These are phyloP conservation scores for Cheumatopsyche charites DNA, from an alignment of 1,140 invertebrate genomes.

Conservation along the genomic window DNA sequence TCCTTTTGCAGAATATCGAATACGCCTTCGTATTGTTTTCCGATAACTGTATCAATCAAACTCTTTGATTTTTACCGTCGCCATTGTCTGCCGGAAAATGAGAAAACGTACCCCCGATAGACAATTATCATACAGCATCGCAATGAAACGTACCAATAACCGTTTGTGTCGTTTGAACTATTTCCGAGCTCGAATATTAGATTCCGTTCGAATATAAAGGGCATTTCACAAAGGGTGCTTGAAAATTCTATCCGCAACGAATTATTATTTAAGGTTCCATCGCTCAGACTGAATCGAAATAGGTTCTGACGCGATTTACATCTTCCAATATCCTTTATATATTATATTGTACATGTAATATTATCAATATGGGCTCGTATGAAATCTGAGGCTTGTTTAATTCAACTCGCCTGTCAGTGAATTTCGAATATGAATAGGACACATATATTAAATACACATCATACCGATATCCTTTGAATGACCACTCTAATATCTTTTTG, in stretches of 20 bases:
- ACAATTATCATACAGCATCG: no score
- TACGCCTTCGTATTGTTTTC: conserved; percentile 9
- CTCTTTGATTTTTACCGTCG: conserved; percentile 9
- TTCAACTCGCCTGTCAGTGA: conserved; percentile 22
- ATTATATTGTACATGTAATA: no score
- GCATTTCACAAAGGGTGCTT: conserved; percentile 1
- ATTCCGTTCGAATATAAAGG: neutral
- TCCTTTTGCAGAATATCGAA: conserved; percentile 19
- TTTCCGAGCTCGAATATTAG: no score
- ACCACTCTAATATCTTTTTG: no score
- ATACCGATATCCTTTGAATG: conserved; percentile 5
- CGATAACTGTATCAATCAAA: conserved; percentile 26
- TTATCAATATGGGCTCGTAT: conserved; percentile 11
- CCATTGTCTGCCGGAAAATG: no score
- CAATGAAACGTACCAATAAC: no score
- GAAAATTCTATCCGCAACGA: conserved; percentile 24
- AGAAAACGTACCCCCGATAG: no score
- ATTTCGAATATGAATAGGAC: conserved; percentile 21
- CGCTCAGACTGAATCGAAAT: conserved; percentile 21
- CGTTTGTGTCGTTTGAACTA: no score
- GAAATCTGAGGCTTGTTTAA: conserved; percentile 23
- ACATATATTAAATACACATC: no score
- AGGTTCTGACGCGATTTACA: conserved; percentile 11
- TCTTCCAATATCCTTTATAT: conserved; percentile 29
- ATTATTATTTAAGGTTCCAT: conserved; percentile 29